Evolutionary conservation across 2,797 vertebrate species (phyloP).

Genomic region (Enteromius treurensis): DNA sequence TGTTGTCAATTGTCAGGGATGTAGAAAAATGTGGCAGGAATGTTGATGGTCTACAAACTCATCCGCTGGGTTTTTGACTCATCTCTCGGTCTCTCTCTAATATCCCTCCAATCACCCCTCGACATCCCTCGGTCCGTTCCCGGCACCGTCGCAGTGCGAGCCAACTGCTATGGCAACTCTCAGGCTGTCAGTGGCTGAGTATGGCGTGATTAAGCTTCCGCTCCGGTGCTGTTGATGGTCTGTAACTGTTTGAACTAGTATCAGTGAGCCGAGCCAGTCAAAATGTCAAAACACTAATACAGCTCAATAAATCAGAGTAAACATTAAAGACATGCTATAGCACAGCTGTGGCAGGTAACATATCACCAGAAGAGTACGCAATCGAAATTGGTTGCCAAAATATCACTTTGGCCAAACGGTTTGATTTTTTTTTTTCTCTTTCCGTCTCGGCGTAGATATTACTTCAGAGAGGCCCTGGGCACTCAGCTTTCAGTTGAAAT

Average conservation of each 20-base stretch:
- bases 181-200: slow-evolving; percentile 37
- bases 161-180: slow-evolving; percentile 51
- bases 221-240: slow-evolving; percentile 44
- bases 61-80: slow-evolving; percentile 37
- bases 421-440: neutral
- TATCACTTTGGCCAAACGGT: slow-evolving; percentile 19
- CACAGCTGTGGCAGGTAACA: slow-evolving; percentile 43
- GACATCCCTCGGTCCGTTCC: slow-evolving; percentile 30
- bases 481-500: slow-evolving; percentile 22
- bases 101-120: slow-evolving; percentile 22
- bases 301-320: slow-evolving; percentile 47
- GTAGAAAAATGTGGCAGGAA: slow-evolving; percentile 67
- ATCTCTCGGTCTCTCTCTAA: slow-evolving; percentile 10
- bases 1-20: slow-evolving; percentile 75
- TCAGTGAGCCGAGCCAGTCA: slow-evolving; percentile 34
- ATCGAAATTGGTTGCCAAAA: slow-evolving; percentile 33
- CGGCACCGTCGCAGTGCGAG: neutral
- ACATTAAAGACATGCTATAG: slow-evolving; percentile 32
- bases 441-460: neutral
- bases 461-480: neutral
- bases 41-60: slow-evolving; percentile 42
- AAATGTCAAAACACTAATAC: slow-evolving; percentile 48
- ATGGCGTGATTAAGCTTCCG: slow-evolving; percentile 35
- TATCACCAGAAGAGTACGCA: slow-evolving; percentile 7
- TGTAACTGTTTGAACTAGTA: slow-evolving; percentile 48